A percentile compares a stretch with the other conserved stretches of the same genome.
phyloP scores from a whole-genome alignment of 2,888 invertebrate genomes.

The Nephrocerus scutellatus region DNA sequence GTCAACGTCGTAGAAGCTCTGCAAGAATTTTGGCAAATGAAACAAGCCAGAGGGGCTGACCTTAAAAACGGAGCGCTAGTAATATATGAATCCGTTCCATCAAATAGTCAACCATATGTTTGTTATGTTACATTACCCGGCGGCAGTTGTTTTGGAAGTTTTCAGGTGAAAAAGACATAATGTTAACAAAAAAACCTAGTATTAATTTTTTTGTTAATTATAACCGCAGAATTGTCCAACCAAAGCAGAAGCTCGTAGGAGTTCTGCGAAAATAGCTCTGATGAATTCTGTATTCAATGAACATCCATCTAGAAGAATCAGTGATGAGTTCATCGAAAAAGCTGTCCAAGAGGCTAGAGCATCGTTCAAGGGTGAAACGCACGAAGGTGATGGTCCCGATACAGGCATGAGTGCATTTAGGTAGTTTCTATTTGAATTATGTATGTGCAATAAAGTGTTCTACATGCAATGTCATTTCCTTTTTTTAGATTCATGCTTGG shows the following conservation, averaged over 20 bases:
- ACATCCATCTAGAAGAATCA: conserved; percentile 85
- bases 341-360: conserved; percentile 87
- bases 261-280: conserved; percentile 90
- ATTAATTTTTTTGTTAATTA: conserved; percentile 1
- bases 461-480: too few species aligned
- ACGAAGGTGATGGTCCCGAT: conserved; percentile 60
- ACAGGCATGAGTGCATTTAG: conserved; percentile 67
- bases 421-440: conserved; percentile 35
- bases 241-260: conserved; percentile 88
- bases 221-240: conserved; percentile 77
- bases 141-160: conserved; percentile 92
- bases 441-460: background rate
- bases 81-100: conserved; percentile 90
- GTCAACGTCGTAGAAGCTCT: conserved; percentile 93
- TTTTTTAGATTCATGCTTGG: conserved; percentile 61
- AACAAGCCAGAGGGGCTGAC: conserved; percentile 79
- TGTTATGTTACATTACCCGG: conserved; percentile 93
- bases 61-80: conserved; percentile 83
- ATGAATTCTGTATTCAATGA: conserved; percentile 98
- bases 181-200: background rate
- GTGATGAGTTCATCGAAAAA: conserved; percentile 89
- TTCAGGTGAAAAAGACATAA: conserved; percentile 59
- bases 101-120: conserved; percentile 84
- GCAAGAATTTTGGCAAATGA: conserved; percentile 98
- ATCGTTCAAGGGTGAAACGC: conserved; percentile 64